A percentile compares a stretch with the other conserved stretches of the same genome.
Evolutionary conservation across 2,888 invertebrate species (phyloP).

Genomic region (Autographa pulchrina): DNA sequence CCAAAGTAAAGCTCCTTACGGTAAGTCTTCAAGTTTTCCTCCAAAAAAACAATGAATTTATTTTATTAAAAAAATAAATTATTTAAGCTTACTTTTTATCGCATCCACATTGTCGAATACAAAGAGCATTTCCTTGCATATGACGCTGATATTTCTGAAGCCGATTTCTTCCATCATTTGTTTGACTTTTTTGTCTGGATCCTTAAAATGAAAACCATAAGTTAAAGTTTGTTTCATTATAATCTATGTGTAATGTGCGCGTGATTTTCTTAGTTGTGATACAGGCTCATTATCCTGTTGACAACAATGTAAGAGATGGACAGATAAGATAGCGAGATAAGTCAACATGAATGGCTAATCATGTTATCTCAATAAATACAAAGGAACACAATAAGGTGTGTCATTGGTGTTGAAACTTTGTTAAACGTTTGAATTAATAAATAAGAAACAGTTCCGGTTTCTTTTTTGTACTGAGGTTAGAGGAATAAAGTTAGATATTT

Average conservation of each 20-base stretch:
- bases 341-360: not conserved
- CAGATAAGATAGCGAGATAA: slow-evolving; percentile 21
- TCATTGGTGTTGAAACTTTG: not conserved
- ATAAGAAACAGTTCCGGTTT: not conserved
- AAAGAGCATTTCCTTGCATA: slow-evolving; percentile 65
- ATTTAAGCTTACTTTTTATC: slow-evolving; percentile 57
- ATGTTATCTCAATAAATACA: slow-evolving; percentile 4
- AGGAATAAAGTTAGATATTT: not conserved
- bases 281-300: slow-evolving; percentile 1
- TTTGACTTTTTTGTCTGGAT: slow-evolving; percentile 88
- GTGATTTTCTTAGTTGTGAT: not conserved
- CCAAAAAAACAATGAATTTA: not conserved
- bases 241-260: not conserved
- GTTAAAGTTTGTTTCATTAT: not conserved
- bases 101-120: slow-evolving; percentile 39
- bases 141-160: slow-evolving; percentile 89
- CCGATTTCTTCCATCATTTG: slow-evolving; percentile 88
- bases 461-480: not conserved
- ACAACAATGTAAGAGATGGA: slow-evolving; percentile 9
- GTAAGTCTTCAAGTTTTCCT: not conserved
- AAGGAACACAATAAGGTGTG: not conserved
- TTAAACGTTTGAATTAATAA: not conserved
- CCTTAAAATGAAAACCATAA: slow-evolving; percentile 55
- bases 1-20: not conserved
- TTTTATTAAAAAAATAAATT: no score